Evolutionary conservation across 1,140 invertebrate genomes (phyloP), one percentile per base, ranked within the genome.

Genomic region (Harpegnathos saltator): DNA sequence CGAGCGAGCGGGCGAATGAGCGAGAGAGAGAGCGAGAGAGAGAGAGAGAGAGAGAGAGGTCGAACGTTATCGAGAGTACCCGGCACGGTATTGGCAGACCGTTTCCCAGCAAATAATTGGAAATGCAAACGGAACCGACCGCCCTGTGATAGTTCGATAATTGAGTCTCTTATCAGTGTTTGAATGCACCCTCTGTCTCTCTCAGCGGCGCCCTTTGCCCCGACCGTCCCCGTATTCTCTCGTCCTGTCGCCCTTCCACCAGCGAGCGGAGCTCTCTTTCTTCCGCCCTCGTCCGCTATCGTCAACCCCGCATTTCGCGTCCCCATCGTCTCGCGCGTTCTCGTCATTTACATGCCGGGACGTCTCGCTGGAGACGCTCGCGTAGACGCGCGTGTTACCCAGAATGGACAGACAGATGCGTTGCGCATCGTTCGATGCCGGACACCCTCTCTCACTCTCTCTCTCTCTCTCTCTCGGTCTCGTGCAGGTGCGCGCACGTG

Each of bases 61-160:
- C 54, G 73, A 44, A 72, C 87, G 89, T 92, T 93, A 93, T 92
- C 91, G 90, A 90, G 89, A 91, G 89, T 88, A 86, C 74, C 87
- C 90, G 90, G 92, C 92, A 94, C 90, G 91, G 92, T 93, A 94
- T 94, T 93, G 93, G 92, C 92, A 93, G 92, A 93, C 92, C 92
- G 91, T 93, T 94, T 93, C 92, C 91, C 90, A 91, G 90, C 92
- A 93, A 94, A 94, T 94, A 94, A 94, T 94, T 94, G 93, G 92
- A 94, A 94, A 94, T 94, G 93, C 93, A 93, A 94, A 93, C 93
- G 92, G 93, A 92, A 93, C 91, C 90, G 87, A 86, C 90, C 90
- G 90, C 88, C 82, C 91, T 91, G 91, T 93, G 93, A 94, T 94
- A 93, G 93, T 92, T 94, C 91, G 92, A 94, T 94, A 94, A 94